These are phyloP conservation scores for Lerema accius DNA, from an alignment of 1,140 invertebrate species.

Conservation along the genomic window DNA sequence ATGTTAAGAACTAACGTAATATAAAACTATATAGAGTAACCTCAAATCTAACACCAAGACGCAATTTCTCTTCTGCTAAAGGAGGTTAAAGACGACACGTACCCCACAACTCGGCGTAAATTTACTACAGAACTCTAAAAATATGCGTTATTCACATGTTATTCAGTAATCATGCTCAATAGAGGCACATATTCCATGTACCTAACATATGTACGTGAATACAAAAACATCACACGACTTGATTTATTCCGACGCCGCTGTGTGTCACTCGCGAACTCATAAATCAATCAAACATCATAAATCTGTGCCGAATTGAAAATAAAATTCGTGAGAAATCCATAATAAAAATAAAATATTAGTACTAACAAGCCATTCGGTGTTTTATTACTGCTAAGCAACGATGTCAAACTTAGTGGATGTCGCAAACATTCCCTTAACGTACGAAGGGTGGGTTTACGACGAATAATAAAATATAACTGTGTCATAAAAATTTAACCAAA, in stretches of 20 bases:
- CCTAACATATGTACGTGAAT: not conserved
- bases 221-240: slow-evolving; percentile 12
- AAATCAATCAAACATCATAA: slow-evolving; percentile 34
- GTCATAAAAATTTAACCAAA: slow-evolving; percentile 54
- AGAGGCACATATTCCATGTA: not conserved
- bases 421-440: slow-evolving; percentile 50
- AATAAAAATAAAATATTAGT: slow-evolving; percentile 33
- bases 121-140: no score
- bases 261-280: slow-evolving; percentile 18
- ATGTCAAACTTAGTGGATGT: slow-evolving; percentile 35
- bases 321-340: slow-evolving; percentile 20
- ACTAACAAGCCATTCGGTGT: slow-evolving; percentile 14
- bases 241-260: slow-evolving; percentile 25
- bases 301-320: slow-evolving; percentile 29
- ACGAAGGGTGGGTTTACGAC: slow-evolving; percentile 53
- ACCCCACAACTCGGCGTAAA: no score
- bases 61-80: no score
- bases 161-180: not conserved
- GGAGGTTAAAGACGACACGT: no score
- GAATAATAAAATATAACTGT: slow-evolving; percentile 55
- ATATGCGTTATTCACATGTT: no score
- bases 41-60: no score
- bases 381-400: slow-evolving; percentile 24
- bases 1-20: no score
- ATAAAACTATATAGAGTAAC: no score